These are phyloP conservation scores for Athene cunicularia DNA, from an alignment of 2,113 vertebrate genomes.

Conservation along the genomic window DNA sequence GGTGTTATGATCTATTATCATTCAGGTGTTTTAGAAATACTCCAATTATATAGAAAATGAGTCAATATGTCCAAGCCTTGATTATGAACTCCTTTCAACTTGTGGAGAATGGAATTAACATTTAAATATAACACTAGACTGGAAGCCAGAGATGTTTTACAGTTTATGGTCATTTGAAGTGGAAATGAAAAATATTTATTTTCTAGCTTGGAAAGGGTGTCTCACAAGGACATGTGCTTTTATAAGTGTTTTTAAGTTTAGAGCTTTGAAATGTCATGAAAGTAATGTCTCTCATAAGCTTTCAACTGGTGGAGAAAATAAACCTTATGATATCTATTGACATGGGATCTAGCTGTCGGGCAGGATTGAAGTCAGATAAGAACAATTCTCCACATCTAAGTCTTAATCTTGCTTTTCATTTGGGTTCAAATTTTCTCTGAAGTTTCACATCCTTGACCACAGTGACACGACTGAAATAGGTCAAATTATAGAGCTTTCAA, in stretches of 20 bases:
- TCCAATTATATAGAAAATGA: neutral
- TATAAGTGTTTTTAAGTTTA: neutral
- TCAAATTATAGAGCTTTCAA: neutral
- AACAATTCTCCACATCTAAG: neutral
- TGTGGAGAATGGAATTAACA: neutral
- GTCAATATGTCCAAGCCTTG: neutral
- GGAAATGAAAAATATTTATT: slow-evolving; percentile 3
- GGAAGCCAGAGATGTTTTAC: neutral
- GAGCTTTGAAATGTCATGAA: neutral
- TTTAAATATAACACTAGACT: neutral
- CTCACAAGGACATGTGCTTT: neutral
- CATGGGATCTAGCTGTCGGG: neutral
- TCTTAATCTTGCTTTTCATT: neutral
- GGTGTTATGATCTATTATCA: neutral
- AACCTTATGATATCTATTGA: neutral
- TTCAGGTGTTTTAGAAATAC: neutral
- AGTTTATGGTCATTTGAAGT: neutral
- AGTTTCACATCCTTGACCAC: neutral
- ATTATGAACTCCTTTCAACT: neutral
- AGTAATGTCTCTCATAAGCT: neutral
- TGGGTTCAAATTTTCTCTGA: neutral
- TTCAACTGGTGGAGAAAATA: neutral
- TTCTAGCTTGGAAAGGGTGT: neutral
- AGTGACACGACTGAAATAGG: neutral
- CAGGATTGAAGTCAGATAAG: neutral